phyloP scores from a whole-genome alignment of 2,113 vertebrate species.

The Ceyx melanurus region DNA sequence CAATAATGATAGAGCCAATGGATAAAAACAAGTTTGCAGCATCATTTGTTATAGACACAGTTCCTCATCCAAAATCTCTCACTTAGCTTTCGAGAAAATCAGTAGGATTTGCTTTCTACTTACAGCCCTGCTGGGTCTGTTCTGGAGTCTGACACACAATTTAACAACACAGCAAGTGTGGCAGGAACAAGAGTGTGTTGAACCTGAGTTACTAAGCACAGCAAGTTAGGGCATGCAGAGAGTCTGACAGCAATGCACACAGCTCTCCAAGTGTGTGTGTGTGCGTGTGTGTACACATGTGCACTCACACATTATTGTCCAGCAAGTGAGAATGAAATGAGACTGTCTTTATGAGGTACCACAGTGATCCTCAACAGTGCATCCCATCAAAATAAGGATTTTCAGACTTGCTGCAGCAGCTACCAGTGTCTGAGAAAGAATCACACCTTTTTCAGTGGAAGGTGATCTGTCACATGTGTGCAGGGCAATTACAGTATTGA shows the following conservation, averaged over 20 bases:
- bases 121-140: neutral
- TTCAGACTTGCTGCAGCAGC: neutral
- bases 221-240: neutral
- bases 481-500: neutral
- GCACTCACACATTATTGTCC: accelerated
- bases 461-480: neutral
- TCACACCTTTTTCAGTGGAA: neutral
- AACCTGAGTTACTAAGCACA: neutral
- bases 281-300: too few relatives aligned
- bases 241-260: neutral
- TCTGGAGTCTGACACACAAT: neutral
- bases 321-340: neutral
- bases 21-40: neutral
- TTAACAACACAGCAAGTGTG: neutral
- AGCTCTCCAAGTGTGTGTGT: neutral
- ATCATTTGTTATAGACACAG: neutral
- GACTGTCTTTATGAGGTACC: neutral
- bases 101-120: neutral
- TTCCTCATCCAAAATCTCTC: neutral
- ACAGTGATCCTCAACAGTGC: neutral
- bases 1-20: neutral
- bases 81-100: neutral
- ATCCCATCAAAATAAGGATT: neutral
- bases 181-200: neutral
- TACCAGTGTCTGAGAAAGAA: neutral